phyloP scores from a whole-genome alignment of 2,888 invertebrate species.

The Acheta domesticus region DNA sequence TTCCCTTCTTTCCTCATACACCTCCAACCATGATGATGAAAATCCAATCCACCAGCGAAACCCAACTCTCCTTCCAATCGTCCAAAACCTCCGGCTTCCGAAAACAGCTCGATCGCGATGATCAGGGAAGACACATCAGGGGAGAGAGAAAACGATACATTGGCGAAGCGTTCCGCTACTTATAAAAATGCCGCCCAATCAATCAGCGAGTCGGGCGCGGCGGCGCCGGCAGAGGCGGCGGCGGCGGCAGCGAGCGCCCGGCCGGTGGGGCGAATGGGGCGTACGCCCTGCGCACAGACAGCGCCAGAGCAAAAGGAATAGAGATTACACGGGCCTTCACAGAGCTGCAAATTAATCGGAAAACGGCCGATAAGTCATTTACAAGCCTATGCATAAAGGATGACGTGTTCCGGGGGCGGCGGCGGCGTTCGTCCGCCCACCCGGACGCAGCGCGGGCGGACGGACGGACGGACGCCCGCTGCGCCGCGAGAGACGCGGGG shows the following conservation, averaged over 20 bases:
- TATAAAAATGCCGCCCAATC: slow-evolving; percentile 18
- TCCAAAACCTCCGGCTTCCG: too few relatives aligned
- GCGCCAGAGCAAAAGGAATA: slow-evolving; percentile 18
- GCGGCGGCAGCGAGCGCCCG: neutral
- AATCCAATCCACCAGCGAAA: too few relatives aligned
- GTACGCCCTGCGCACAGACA: neutral
- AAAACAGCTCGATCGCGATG: too few relatives aligned
- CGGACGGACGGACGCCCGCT: neutral
- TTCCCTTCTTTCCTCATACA: too few relatives aligned
- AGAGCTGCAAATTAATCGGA: slow-evolving; percentile 18
- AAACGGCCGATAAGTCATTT: slow-evolving; percentile 18
- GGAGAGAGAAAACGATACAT: too few relatives aligned
- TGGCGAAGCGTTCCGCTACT: neutral
- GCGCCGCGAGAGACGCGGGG: too few relatives aligned
- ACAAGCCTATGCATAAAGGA: slow-evolving; percentile 18
- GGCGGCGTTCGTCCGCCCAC: neutral
- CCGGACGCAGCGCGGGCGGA: neutral
- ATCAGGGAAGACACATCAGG: too few relatives aligned
- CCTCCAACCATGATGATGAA: too few relatives aligned
- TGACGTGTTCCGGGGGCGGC: slow-evolving; percentile 18
- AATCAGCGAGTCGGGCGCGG: neutral
- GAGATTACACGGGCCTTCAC: slow-evolving; percentile 18
- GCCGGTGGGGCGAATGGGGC: neutral
- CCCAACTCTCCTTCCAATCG: too few relatives aligned
- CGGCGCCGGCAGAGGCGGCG: neutral